Conservation (phyloP, 2,888 invertebrate genomes). For the Dione juno region DNA sequence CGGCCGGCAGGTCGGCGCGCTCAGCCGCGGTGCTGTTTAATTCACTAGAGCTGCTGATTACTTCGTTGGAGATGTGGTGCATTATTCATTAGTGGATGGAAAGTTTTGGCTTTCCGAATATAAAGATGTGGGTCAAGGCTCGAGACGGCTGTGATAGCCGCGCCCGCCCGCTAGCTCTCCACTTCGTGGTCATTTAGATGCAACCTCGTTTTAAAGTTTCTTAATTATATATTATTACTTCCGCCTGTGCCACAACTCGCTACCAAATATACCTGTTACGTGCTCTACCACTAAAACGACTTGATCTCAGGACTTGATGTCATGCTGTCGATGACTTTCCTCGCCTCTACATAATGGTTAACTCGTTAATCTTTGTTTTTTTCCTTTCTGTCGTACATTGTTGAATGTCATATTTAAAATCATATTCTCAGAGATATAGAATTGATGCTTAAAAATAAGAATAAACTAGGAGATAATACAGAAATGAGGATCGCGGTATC, state of each 20-base stretch:
- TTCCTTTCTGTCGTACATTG: too few relatives aligned
- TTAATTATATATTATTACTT: slow-evolving; percentile 58
- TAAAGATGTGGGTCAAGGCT: slow-evolving; percentile 68
- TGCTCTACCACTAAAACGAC: not conserved
- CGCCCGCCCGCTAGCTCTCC: slow-evolving; percentile 46
- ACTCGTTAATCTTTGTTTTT: not conserved
- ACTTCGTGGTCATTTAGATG: slow-evolving; percentile 55
- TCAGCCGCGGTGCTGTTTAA: slow-evolving; percentile 27
- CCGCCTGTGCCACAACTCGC: slow-evolving; percentile 45
- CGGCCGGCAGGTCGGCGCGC: not conserved
- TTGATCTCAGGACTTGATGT: not conserved
- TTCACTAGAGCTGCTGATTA: slow-evolving; percentile 31
- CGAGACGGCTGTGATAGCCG: slow-evolving; percentile 37
- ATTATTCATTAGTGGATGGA: slow-evolving; percentile 66
- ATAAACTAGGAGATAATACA: slow-evolving; percentile 34
- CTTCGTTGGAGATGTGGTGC: slow-evolving; percentile 43
- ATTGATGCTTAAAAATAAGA: slow-evolving; percentile 28
- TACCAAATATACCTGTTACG: not conserved
- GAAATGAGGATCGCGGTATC: slow-evolving; percentile 43
- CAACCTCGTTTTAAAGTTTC: slow-evolving; percentile 60
- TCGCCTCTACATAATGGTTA: not conserved
- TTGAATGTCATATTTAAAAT: not conserved
- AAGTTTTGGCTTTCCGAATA: slow-evolving; percentile 66
- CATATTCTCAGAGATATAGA: not conserved
- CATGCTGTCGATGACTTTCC: not conserved